phyloP scores from a whole-genome alignment of 2,113 vertebrate species.

The Canis aureus region DNA sequence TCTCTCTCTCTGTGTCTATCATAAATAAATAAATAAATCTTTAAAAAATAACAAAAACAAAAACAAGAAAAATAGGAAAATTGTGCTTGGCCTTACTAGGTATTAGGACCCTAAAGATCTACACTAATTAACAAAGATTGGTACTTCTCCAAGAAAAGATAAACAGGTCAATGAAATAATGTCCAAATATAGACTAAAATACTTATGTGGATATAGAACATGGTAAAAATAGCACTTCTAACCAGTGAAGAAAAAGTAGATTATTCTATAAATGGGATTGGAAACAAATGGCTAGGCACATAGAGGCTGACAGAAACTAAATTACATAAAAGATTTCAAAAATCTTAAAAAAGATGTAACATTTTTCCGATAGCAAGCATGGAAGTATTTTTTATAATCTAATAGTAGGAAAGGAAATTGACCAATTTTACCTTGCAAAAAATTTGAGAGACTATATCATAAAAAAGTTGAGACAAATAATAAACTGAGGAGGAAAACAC shows the following conservation, averaged over 20 bases:
- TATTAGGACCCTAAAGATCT: background rate
- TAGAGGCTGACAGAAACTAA: background rate
- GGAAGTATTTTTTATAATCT: constrained; percentile 13
- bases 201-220: constrained; percentile 40
- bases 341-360: background rate
- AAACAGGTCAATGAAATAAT: constrained; percentile 23
- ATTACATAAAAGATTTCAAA: constrained; percentile 38
- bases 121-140: constrained; percentile 26
- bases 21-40: too few species aligned
- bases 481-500: background rate
- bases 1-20: too few species aligned
- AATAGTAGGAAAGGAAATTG: background rate
- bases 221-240: constrained; percentile 45
- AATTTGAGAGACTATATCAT: background rate
- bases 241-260: constrained; percentile 31
- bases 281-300: background rate
- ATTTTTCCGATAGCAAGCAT: constrained; percentile 17
- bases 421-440: background rate
- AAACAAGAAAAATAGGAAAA: background rate
- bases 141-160: background rate
- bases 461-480: background rate
- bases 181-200: constrained; percentile 50
- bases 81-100: background rate
- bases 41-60: background rate
- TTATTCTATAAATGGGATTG: constrained; percentile 38